Evolutionary conservation across 92 coral and sea anemone genomes (phyloP).

Genomic region (Diadumene lineata): DNA sequence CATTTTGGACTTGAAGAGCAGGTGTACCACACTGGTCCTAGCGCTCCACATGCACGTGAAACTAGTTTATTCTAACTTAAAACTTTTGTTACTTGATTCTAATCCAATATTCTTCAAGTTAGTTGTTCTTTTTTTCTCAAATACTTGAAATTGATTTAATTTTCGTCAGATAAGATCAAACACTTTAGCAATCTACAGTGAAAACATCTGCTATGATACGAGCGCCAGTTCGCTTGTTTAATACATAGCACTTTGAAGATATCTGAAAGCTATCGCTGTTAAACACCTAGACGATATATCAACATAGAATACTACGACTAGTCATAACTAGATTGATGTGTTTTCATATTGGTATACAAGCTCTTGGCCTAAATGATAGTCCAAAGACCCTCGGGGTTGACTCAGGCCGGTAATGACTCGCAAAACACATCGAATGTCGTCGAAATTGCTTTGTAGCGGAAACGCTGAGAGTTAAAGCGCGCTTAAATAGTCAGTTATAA

Average conservation of each 20-base stretch:
- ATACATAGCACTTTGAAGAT: constrained; percentile 13
- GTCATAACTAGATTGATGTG: constrained; percentile 39
- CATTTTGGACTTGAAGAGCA: constrained; percentile 21
- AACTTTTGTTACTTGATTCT: not conserved
- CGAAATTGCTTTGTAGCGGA: constrained; percentile 32
- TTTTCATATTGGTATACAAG: constrained; percentile 32
- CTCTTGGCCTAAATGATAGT: constrained; percentile 21
- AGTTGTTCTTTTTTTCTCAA: constrained; percentile 22
- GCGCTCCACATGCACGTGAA: constrained; percentile 7
- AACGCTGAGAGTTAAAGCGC: constrained; percentile 39
- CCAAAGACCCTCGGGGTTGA: constrained; percentile 21
- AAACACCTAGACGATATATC: constrained; percentile 20
- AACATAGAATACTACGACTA: constrained; percentile 10
- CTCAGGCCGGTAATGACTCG: constrained; percentile 46
- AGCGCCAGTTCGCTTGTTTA: constrained; percentile 30
- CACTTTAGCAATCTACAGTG: constrained; percentile 32
- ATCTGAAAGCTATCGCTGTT: not conserved
- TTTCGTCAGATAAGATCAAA: constrained; percentile 30
- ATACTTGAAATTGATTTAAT: constrained; percentile 31
- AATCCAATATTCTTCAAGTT: constrained; percentile 22
- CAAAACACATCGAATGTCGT: constrained; percentile 28
- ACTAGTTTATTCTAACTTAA: not conserved
- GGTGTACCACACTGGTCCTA: constrained; percentile 3
- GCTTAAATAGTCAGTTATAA: constrained; percentile 38
- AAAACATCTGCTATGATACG: constrained; percentile 23